These are phyloP conservation scores for Ommatoiulus sabulosus DNA, from an alignment of 2,888 invertebrate genomes.

Conservation along the genomic window DNA sequence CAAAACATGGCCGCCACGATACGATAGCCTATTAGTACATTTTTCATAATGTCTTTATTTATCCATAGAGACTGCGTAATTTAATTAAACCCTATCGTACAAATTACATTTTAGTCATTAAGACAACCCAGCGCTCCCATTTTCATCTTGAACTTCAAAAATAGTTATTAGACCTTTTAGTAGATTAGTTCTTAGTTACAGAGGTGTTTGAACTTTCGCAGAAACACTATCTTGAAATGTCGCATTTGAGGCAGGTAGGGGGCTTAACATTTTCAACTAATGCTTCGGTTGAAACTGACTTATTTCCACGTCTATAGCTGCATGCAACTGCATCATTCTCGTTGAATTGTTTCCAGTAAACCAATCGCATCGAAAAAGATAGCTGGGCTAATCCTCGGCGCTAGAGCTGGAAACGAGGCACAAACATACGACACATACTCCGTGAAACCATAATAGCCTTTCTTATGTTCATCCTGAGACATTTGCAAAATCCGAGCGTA, in stretches of 20 bases:
- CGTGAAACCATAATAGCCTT: slow-evolving; percentile 15
- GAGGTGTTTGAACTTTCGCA: background rate
- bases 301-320: background rate
- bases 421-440: slow-evolving; percentile 19
- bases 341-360: background rate
- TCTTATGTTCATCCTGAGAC: slow-evolving; percentile 31
- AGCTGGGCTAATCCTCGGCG: background rate
- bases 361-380: background rate
- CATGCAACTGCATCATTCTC: background rate
- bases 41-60: too few relatives aligned
- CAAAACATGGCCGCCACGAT: too few relatives aligned
- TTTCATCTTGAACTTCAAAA: too few relatives aligned
- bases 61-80: too few relatives aligned
- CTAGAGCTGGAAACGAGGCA: slow-evolving; percentile 27
- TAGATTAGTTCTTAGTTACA: background rate
- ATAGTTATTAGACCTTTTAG: too few relatives aligned
- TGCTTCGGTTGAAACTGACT: background rate
- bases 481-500: slow-evolving; percentile 23
- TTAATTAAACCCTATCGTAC: too few relatives aligned
- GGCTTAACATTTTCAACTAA: slow-evolving; percentile 23
- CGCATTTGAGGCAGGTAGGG: background rate
- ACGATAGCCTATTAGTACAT: too few relatives aligned
- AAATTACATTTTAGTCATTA: too few relatives aligned
- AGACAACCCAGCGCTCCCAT: too few relatives aligned
- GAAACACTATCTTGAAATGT: background rate